These are phyloP conservation scores for Pseudomyrmex flavicornis DNA, from an alignment of 1,140 invertebrate genomes.

Conservation along the genomic window DNA sequence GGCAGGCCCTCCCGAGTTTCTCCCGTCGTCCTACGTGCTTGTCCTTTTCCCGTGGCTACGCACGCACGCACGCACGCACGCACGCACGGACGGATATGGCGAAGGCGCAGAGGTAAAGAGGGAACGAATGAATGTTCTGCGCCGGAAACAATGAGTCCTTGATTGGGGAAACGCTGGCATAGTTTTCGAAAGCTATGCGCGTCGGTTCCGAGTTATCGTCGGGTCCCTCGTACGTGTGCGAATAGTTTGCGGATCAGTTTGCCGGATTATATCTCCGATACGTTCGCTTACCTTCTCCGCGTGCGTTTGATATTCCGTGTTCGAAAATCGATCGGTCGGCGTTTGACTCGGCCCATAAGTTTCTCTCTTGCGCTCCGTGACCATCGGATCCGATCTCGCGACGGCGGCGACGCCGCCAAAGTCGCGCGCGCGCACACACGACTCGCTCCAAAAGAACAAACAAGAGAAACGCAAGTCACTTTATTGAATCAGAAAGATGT, in stretches of 20 bases:
- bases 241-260: slow-evolving; percentile 62
- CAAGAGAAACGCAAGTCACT: background rate
- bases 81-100: background rate
- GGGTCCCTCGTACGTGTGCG: slow-evolving; percentile 14
- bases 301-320: slow-evolving; percentile 43
- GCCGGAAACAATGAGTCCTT: slow-evolving; percentile 67
- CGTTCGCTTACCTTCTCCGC: slow-evolving; percentile 21
- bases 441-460: background rate
- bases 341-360: slow-evolving; percentile 32
- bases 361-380: background rate
- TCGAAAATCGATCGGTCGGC: slow-evolving; percentile 34
- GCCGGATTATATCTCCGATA: slow-evolving; percentile 37
- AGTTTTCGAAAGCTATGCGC: slow-evolving; percentile 60
- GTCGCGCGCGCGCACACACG: background rate
- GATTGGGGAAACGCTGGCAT: slow-evolving; percentile 69
- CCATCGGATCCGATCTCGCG: background rate
- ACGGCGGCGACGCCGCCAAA: background rate
- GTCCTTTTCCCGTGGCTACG: background rate
- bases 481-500: background rate
- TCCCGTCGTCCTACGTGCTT: slow-evolving; percentile 24
- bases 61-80: background rate
- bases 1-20: slow-evolving; percentile 29
- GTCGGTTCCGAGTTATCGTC: slow-evolving; percentile 45
- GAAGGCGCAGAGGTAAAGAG: background rate
- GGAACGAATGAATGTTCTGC: slow-evolving; percentile 45